Percentiles rank a stretch among this genome's conserved stretches.
Conservation (phyloP, 1,140 invertebrate genomes). For the Papilio aristodemus region DNA sequence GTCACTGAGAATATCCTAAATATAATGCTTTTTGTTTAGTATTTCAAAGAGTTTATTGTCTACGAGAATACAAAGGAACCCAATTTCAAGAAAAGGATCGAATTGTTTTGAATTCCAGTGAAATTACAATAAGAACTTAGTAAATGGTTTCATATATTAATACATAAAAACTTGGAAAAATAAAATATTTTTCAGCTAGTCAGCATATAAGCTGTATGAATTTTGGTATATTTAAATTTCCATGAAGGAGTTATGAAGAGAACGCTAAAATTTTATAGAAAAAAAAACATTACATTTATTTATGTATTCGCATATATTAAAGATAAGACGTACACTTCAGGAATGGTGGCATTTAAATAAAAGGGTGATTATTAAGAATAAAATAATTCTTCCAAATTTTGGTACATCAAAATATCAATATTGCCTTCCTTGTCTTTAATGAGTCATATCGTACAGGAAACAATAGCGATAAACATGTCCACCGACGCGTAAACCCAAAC, state of each 20-base stretch:
- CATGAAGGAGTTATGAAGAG: no score
- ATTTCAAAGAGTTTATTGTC: background rate
- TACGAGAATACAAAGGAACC: background rate
- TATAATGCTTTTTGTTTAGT: background rate
- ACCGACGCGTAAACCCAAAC: constrained; percentile 10
- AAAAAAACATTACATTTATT: no score
- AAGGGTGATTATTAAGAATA: background rate
- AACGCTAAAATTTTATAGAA: no score
- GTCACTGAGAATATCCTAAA: background rate
- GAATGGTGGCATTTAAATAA: no score
- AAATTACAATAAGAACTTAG: no score
- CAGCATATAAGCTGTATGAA: no score
- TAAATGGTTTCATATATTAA: no score
- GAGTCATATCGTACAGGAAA: constrained; percentile 10
- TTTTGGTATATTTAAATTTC: no score
- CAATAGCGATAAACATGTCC: constrained; percentile 14
- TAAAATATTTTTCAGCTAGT: no score
- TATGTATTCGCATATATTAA: no score
- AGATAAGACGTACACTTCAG: no score
- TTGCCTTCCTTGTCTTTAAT: constrained; percentile 1
- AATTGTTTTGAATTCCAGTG: background rate
- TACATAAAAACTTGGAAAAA: no score
- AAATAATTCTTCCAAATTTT: background rate
- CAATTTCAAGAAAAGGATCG: background rate
- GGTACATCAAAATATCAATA: background rate